phyloP scores from a whole-genome alignment of 2,888 invertebrate species.

The Callosobruchus maculatus region DNA sequence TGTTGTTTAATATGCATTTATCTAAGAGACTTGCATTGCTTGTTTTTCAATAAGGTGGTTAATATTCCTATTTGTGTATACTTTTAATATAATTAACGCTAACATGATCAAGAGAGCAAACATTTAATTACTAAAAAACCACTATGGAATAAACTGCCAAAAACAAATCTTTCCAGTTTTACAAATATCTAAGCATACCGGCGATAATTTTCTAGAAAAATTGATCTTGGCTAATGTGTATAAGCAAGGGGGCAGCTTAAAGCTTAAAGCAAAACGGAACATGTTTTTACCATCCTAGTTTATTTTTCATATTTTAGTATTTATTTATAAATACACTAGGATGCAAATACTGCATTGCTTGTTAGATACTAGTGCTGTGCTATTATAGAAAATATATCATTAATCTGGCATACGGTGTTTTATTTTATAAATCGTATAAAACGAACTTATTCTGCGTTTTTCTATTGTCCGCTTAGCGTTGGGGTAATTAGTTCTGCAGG shows the following conservation, averaged over 20 bases:
- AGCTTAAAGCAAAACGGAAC: conserved; percentile 34
- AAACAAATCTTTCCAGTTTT: not conserved
- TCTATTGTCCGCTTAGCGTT: no score
- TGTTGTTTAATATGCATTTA: not conserved
- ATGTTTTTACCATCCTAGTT: conserved; percentile 27
- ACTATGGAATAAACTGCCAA: not conserved
- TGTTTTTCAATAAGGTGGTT: not conserved
- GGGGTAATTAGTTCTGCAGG: no score
- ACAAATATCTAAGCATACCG: not conserved
- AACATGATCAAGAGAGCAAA: no score
- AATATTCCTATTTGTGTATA: no score
- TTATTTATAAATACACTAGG: conserved; percentile 22
- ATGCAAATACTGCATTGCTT: conserved; percentile 25
- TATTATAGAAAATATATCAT: conserved; percentile 11
- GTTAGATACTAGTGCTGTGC: conserved; percentile 26
- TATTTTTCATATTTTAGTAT: conserved; percentile 20
- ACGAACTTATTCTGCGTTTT: no score
- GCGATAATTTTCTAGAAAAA: not conserved
- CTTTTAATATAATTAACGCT: no score
- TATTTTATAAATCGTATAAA: not conserved
- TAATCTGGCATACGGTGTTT: not conserved
- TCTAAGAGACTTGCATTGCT: not conserved
- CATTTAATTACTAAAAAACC: not conserved
- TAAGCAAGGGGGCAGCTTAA: conserved; percentile 49
- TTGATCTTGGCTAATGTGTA: conserved; percentile 18